Base-by-base conservation (phyloP, 1,140 invertebrate species). In the Chionoecetes opilio region DNA sequence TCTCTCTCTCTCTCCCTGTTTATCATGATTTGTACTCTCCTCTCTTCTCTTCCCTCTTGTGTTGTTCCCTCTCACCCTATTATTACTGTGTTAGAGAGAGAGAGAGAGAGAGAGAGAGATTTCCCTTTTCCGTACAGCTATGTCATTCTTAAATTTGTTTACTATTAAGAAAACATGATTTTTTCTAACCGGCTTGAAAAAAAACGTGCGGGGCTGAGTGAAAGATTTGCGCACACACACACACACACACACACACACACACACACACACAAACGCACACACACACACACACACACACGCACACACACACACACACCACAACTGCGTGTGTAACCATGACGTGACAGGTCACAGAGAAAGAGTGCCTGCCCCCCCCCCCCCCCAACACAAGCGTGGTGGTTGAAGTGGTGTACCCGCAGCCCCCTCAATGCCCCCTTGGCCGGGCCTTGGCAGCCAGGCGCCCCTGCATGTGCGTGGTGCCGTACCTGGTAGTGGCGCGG, bases 231-330 rank as follows among this genome's bases (percentile, higher is more conserved):
- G 8, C n/a, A 34, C 85, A 87, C 85, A 87, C 85, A 87, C 85
- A 87, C 85, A 87, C 85, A 87, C 85, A 87, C 85, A 87, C 85
- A 87, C 85, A 87, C 85, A 34, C 85, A 87, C 85, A 35, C 85
- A 34, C 84, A 86, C 84, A 86, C 84, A 32, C 88, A 90, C 46
- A 90, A 26, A 41, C 46, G 6, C 63, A 17, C 32, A 63, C 63
- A 91, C 63, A 91, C 21, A n/a, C n/a, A 91, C 32, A 53, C 32
- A 46, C 53, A 37, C 29, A 63, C 29, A 46, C 6, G 3, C 53
- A 75, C 32, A 53, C 29, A 91, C 32, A 46, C 34, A 91, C 34
- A 91, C 29, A 46, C 37, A 91, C 32, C n/a, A 11, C 8, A 75
- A 9, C 8, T 2, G 32, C 5, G 8, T 29, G 17, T 53, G 53